Conservation (phyloP, 1,140 invertebrate genomes). For the Scylla paramamosain region DNA sequence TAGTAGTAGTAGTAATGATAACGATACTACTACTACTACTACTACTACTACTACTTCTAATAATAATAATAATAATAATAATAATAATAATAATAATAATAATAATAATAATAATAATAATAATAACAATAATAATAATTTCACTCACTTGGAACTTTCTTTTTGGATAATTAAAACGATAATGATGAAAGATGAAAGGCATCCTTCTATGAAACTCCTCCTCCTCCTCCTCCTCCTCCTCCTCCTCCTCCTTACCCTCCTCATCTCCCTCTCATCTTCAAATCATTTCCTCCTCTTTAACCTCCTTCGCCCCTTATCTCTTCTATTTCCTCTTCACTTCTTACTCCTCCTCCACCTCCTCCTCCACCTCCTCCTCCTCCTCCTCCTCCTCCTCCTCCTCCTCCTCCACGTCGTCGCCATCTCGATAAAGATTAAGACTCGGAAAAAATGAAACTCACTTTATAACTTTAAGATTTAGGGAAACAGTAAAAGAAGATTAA, state of each 20-base stretch:
- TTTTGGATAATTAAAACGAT: not conserved
- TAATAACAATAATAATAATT: not conserved
- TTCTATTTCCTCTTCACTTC: not conserved
- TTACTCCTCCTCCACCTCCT: not conserved
- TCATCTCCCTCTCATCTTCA: not conserved
- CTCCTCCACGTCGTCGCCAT: not conserved
- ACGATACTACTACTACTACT: too few relatives aligned
- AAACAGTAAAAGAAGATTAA: too few relatives aligned
- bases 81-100: too few relatives aligned
- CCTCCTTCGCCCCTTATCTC: not conserved
- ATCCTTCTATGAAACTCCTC: too few relatives aligned
- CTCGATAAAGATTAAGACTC: too few relatives aligned
- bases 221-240: not conserved
- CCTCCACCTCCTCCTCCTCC: constrained; percentile 6
- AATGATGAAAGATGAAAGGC: not conserved
- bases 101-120: constrained; percentile 18
- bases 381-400: constrained; percentile 16
- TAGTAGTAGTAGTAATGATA: not conserved
- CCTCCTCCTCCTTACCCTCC: not conserved
- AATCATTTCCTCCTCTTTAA: constrained; percentile 2
- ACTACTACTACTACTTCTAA: too few relatives aligned
- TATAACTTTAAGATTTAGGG: too few relatives aligned
- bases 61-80: too few relatives aligned
- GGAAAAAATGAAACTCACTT: too few relatives aligned
- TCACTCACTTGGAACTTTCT: not conserved